These are phyloP conservation scores for Pterocles orientalis DNA, from an alignment of 2,113 vertebrate genomes.

Conservation along the genomic window DNA sequence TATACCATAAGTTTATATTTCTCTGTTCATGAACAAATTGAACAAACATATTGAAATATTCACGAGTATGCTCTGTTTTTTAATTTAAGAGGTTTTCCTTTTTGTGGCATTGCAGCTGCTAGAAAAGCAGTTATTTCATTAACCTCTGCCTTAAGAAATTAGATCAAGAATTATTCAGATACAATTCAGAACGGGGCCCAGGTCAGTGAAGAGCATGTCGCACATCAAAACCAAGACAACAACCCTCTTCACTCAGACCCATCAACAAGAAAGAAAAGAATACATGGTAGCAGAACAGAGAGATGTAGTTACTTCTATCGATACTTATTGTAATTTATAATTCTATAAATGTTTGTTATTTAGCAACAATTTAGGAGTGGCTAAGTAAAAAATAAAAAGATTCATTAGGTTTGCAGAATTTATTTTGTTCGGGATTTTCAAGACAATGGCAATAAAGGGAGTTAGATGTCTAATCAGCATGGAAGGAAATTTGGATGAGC, in stretches of 20 bases:
- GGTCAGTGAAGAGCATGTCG: neutral
- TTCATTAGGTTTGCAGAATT: conserved; percentile 33
- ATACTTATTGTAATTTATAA: neutral
- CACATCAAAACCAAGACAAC: neutral
- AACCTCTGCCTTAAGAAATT: conserved; percentile 3
- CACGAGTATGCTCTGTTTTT: neutral
- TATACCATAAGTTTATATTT: neutral
- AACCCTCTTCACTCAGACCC: neutral
- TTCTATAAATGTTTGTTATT: conserved; percentile 12
- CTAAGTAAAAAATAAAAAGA: neutral
- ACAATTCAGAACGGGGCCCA: neutral
- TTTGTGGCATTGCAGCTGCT: neutral
- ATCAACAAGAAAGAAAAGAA: conserved; percentile 21
- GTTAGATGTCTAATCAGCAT: neutral
- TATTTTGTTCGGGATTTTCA: neutral
- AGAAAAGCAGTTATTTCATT: neutral
- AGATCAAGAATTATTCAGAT: conserved; percentile 2
- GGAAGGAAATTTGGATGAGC: neutral
- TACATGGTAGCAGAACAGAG: neutral
- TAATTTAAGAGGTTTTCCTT: neutral
- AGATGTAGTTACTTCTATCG: neutral
- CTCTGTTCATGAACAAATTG: neutral
- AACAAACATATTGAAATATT: neutral
- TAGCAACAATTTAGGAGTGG: neutral
- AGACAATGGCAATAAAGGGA: too few species aligned